Base-by-base conservation (phyloP, 2,888 invertebrate species). In the Lepidocyrtoides sp. region DNA sequence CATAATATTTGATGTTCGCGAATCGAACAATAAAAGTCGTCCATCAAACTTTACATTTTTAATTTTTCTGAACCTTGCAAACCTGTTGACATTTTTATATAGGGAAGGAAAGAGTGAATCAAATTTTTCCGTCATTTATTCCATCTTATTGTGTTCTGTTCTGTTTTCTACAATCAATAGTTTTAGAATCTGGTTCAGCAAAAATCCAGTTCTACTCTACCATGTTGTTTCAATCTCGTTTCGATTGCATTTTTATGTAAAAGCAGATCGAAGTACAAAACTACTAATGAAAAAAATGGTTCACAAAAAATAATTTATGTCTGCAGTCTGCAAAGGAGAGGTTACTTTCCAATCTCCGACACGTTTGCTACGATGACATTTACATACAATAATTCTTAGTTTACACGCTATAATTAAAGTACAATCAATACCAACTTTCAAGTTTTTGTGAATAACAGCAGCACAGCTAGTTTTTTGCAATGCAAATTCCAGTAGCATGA, bases 11-110 rank as follows among this genome's bases (percentile, higher is more conserved):
- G n/a, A n/a, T n/a, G n/a, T n/a, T n/a, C n/a, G n/a, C n/a, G n/a
- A n/a, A n/a, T n/a, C n/a, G n/a, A n/a, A n/a, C n/a, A 7, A 36
- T 36, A 36, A 36, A 36, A 36, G 36, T 36, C 36, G 36, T 36
- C 36, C 36, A 23, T 60, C 26, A 26, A 23, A 60, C 26, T 60
- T 12, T 54, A 20, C 60, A 60, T 26, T 1, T 69, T 3, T 69
- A 32, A 14, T 26, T 60, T 26, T 20, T 41, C 3, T n/a, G 23
- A 14, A 77, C 26, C 8, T 26, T 10, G 12, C 14, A 77, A 48
- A 77, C 44, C 17, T 77, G 29, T 77, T 51, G 44, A 51, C 41
- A 77, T 7, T 36, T 72, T 72, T 44, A 5, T 41, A 20, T 20
- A 69, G 5, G 2, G 17, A n/a, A 69, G 8, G 36, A 36, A 5